phyloP scores from a whole-genome alignment of 1,140 invertebrate species.

The Hyles euphorbiae region DNA sequence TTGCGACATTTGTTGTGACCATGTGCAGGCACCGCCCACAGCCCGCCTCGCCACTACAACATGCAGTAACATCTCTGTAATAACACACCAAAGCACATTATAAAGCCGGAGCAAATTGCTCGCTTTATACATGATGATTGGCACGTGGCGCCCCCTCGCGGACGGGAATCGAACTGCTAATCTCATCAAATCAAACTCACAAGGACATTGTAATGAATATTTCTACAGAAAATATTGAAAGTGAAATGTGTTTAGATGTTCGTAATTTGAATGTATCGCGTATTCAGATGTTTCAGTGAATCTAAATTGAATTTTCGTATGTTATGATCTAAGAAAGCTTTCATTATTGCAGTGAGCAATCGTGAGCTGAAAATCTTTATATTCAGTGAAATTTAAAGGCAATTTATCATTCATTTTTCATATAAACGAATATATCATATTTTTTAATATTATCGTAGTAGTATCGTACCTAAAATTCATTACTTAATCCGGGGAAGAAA shows the following conservation, averaged over 20 bases:
- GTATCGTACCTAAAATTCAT: no score
- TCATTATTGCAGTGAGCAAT: no score
- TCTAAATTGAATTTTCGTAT: no score
- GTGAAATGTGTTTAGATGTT: no score
- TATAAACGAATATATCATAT: no score
- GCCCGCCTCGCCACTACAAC: slow-evolving; percentile 26
- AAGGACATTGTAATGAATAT: not conserved
- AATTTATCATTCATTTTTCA: no score
- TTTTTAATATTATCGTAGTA: no score
- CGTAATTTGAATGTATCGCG: no score
- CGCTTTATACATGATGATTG: slow-evolving; percentile 24
- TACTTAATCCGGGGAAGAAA: not conserved
- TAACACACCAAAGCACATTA: slow-evolving; percentile 16
- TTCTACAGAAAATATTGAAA: not conserved
- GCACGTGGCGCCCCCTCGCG: slow-evolving; percentile 5
- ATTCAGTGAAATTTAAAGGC: no score
- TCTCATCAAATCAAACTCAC: not conserved
- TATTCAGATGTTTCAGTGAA: no score
- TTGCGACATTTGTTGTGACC: slow-evolving; percentile 48
- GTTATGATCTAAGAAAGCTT: no score
- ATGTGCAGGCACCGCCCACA: slow-evolving; percentile 43
- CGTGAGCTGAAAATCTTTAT: no score
- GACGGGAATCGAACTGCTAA: not conserved
- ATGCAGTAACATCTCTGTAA: slow-evolving; percentile 14
- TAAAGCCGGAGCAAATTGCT: slow-evolving; percentile 36